Percentiles rank a stretch among this genome's conserved stretches.
These are phyloP conservation scores for Hylia prasina DNA, from an alignment of 2,113 vertebrate species.

Conservation along the genomic window DNA sequence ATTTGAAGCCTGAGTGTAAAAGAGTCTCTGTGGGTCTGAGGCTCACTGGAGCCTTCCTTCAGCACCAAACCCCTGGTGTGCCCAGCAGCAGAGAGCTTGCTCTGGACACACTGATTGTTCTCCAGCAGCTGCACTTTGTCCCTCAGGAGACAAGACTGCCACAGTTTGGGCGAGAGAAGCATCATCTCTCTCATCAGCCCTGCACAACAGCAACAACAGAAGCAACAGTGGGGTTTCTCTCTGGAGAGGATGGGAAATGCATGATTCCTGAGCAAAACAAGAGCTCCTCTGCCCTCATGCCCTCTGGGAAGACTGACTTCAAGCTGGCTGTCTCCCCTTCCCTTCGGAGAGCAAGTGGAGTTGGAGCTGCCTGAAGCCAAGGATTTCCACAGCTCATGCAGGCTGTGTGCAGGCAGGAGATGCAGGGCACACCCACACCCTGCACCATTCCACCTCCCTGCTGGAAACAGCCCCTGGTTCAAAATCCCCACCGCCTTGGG, in stretches of 20 bases:
- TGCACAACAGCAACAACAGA: neutral
- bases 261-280: neutral
- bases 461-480: neutral
- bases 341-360: neutral
- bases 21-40: neutral
- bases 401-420: neutral
- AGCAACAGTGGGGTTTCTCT: neutral
- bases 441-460: neutral
- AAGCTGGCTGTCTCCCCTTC: neutral
- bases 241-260: neutral
- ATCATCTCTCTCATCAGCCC: neutral
- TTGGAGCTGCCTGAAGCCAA: neutral
- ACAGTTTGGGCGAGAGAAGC: neutral
- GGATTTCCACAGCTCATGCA: rapidly evolving
- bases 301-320: neutral
- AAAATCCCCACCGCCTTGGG: neutral
- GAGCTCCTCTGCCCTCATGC: neutral
- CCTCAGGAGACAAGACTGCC: neutral
- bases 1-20: neutral
- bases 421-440: neutral
- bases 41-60: neutral
- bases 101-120: neutral
- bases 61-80: neutral
- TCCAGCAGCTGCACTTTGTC: neutral
- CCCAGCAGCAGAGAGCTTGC: neutral